A percentile compares a stretch with the other conserved stretches of the same genome.
phyloP scores from a whole-genome alignment of 1,140 invertebrate genomes.

The Leguminivora glycinivorella region DNA sequence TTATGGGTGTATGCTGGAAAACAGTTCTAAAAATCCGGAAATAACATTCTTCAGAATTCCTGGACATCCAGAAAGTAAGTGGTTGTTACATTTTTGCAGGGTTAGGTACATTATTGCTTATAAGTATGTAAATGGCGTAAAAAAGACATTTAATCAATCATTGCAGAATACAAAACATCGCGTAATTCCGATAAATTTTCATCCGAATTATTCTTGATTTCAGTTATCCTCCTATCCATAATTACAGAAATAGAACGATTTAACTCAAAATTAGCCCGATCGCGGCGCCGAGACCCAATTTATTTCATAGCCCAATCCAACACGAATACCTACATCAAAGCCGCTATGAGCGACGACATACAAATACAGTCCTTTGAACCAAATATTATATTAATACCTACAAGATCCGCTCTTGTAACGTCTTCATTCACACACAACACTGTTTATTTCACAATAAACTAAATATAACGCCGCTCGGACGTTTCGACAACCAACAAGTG shows the following conservation, averaged over 20 bases:
- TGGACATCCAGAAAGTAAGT: too few relatives aligned
- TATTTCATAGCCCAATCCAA: constrained; percentile 37
- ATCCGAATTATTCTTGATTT: neutral
- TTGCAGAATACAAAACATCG: too few relatives aligned
- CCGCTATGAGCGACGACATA: constrained; percentile 57
- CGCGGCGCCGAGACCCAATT: constrained; percentile 14
- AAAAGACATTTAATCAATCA: too few relatives aligned
- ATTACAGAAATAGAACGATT: constrained; percentile 18
- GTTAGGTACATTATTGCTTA: too few relatives aligned
- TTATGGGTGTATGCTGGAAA: too few relatives aligned
- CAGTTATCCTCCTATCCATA: neutral
- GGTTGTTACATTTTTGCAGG: too few relatives aligned
- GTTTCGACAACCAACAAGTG: constrained; percentile 71
- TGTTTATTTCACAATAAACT: constrained; percentile 75
- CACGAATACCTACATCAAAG: constrained; percentile 58
- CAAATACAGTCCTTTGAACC: constrained; percentile 59
- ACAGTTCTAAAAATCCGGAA: too few relatives aligned
- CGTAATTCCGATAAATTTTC: too few relatives aligned
- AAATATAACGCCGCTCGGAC: constrained; percentile 69
- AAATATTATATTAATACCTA: too few relatives aligned
- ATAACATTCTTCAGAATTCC: too few relatives aligned
- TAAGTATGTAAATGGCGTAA: too few relatives aligned
- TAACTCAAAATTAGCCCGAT: constrained; percentile 10
- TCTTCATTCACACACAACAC: constrained; percentile 55
- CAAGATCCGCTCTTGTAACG: constrained; percentile 49